phyloP scores from a whole-genome alignment of 2,797 vertebrate genomes.

The Rhabdophis nuchalis region DNA sequence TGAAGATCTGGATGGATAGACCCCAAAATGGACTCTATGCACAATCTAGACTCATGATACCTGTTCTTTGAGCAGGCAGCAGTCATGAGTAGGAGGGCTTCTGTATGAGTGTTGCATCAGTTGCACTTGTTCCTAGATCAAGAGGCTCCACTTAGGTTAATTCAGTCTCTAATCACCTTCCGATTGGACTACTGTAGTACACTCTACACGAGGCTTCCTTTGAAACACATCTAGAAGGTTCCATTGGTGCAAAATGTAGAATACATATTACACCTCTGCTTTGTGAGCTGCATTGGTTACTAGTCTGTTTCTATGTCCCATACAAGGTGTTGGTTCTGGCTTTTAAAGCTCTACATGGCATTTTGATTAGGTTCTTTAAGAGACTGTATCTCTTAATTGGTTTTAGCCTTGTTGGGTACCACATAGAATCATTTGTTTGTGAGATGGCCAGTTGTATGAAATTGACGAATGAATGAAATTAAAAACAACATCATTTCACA shows the following conservation, averaged over 20 bases:
- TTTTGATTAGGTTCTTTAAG: neutral
- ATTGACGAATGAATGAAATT: neutral
- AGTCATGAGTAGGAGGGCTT: neutral
- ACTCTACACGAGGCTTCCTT: neutral
- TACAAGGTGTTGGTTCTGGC: neutral
- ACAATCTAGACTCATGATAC: neutral
- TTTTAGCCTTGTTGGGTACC: neutral
- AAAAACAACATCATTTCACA: neutral
- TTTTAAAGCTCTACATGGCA: neutral
- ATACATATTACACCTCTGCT: neutral
- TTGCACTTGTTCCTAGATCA: neutral
- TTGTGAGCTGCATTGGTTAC: neutral
- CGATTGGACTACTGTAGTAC: neutral
- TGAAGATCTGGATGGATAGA: neutral
- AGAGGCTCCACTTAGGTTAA: neutral
- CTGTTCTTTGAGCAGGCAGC: neutral
- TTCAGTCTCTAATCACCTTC: neutral
- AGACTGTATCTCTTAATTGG: neutral
- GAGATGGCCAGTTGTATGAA: neutral
- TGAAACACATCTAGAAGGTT: neutral
- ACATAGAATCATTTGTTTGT: neutral
- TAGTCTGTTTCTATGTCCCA: neutral
- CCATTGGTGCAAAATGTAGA: neutral
- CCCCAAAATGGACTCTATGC: no score
- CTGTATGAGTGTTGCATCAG: neutral